A percentile compares a stretch with the other conserved stretches of the same genome.
phyloP scores from a whole-genome alignment of 2,888 invertebrate species.

The Torymus texanus region DNA sequence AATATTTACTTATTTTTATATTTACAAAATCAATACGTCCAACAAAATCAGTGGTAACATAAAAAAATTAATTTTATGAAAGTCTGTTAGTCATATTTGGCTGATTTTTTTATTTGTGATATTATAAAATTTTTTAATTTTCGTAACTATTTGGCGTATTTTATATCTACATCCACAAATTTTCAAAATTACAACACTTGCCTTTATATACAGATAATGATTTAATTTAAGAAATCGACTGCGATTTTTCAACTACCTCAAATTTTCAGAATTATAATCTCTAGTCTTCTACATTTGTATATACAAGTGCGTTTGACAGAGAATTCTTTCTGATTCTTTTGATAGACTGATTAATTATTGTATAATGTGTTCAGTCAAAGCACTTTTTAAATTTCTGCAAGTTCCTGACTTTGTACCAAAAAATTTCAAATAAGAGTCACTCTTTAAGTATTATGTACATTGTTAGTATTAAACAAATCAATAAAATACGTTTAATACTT shows the following conservation, averaged over 20 bases:
- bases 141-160: background rate
- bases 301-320: slow-evolving; percentile 45
- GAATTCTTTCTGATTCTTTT: slow-evolving; percentile 28
- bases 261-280: slow-evolving; percentile 39
- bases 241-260: slow-evolving; percentile 48
- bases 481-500: slow-evolving; percentile 53
- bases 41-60: background rate
- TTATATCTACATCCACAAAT: slow-evolving; percentile 7
- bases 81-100: background rate
- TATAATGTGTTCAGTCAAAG: slow-evolving; percentile 39
- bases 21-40: slow-evolving; percentile 6
- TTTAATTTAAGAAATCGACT: slow-evolving; percentile 32
- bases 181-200: slow-evolving; percentile 31
- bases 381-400: slow-evolving; percentile 27
- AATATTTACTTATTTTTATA: slow-evolving; percentile 29
- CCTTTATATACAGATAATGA: slow-evolving; percentile 3
- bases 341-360: slow-evolving; percentile 46
- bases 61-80: slow-evolving; percentile 7
- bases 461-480: slow-evolving; percentile 46
- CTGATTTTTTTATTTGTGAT: slow-evolving; percentile 27
- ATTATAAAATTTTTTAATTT: slow-evolving; percentile 8
- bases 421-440: slow-evolving; percentile 37
- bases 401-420: slow-evolving; percentile 38
- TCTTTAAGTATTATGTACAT: slow-evolving; percentile 40
- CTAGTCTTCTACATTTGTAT: slow-evolving; percentile 46